A percentile compares a stretch with the other conserved stretches of the same genome.
Evolutionary conservation across 1,140 invertebrate genomes (phyloP).

Genomic region (Aethina tumida): DNA sequence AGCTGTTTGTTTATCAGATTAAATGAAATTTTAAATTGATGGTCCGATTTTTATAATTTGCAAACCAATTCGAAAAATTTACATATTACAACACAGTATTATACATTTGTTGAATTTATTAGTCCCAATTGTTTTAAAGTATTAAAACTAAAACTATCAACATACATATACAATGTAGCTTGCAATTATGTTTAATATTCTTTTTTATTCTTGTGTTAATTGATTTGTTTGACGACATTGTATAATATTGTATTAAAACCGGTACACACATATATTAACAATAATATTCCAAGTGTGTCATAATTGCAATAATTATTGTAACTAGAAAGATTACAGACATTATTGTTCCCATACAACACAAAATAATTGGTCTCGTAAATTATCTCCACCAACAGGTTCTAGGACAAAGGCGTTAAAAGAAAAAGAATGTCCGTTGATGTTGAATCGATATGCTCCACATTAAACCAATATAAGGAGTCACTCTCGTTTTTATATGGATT

Average conservation of each 20-base stretch:
- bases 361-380: background rate
- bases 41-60: no score
- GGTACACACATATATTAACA: background rate
- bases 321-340: background rate
- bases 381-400: background rate
- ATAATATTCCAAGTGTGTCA: constrained; percentile 2
- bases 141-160: no score
- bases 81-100: no score
- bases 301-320: background rate
- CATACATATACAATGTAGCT: no score
- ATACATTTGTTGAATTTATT: no score
- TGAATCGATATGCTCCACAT: background rate
- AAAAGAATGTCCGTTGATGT: background rate
- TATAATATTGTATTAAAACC: background rate
- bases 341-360: no score
- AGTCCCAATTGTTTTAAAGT: no score
- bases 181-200: no score
- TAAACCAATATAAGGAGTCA: constrained; percentile 6
- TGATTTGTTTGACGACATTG: background rate
- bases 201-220: no score
- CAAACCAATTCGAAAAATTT: no score
- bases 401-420: background rate
- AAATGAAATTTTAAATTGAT: no score
- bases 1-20: no score
- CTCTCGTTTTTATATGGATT: constrained; percentile 9